Base-by-base conservation (phyloP, 2,888 invertebrate genomes). In the Sceliomorpha sp. region DNA sequence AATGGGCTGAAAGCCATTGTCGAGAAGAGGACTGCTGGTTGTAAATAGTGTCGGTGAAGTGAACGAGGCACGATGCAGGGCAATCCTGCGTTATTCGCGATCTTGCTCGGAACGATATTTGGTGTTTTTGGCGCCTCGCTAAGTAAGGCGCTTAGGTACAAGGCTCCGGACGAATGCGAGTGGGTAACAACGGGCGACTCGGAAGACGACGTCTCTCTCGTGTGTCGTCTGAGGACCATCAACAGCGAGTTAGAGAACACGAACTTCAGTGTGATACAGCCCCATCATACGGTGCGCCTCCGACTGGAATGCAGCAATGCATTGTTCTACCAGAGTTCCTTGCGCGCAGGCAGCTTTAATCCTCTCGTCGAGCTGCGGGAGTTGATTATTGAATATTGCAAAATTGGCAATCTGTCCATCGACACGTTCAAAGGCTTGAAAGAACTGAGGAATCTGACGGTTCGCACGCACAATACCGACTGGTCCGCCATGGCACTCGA, bases 241-340 rank as follows among this genome's bases (percentile, higher is more conserved):
- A 94, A 94, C 89, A 94, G 94, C 88, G 94, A 94, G 89, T 89
- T 94, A 84, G 94, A 94, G 89, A 94, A 94, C 87, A 94, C 94
- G 63, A 94, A 94, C 86, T 94, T 94, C 88, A 94, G 94, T 89
- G 94, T 94, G 70, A 95, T 95, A 77, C 95, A 95, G 89, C 93
- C 94, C 47, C 94, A 94, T 85, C 93, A 94, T 77, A 95, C 95
- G 44, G 94, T 94, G 59, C 90, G 93, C 53, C 89, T 95, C 76
- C 90, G 93, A 69, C 91, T 95, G 59, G 93, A 94, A 88, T 95
- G 95, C 89, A 94, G 94, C 89, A 94, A 94, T 86, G 93, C 93
- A 73, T 89, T 95, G 66, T 94, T 94, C 89, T 94, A 94, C 84
- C 94, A 95, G 90, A 94, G 94, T 89, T 93, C 94, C 40, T 89